Evolutionary conservation across 2,113 vertebrate genomes (phyloP), one percentile per base, ranked within the genome.

Genomic region (Oreotragus oreotragus): DNA sequence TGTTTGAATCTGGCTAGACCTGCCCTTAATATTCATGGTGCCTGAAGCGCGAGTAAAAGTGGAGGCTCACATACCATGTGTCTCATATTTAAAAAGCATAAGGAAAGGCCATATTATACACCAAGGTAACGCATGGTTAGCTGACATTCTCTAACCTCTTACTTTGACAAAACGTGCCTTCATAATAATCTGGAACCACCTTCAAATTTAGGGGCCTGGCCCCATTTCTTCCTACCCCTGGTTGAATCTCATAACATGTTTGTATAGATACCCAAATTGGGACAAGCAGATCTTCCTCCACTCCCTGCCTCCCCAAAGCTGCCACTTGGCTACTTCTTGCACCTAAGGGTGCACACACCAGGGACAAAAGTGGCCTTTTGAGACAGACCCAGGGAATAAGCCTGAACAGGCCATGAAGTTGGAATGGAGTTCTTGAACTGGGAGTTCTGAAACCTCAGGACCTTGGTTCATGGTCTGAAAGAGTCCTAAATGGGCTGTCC

Each of bases 81-180:
- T 90, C 51, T 88, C 84, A 84, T 92, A 95, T 45, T 96, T 90
- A 51, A 64, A 95, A 88, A 62, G 94, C 36, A 70, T 36, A 94
- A 84, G 81, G 94, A 49, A 62, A 86, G 53, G 36, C 60, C 60
- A 55, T 55, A 55, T 90, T 33, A 81, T 36, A 86, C 66, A 84
- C 86, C 43, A 49, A 77, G 66, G 25, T 77, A 89, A 51, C 89
- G 49, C 39, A 62, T 45, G 81, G 25, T 83, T 87, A 58, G 91
- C 36, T 91, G 90, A 79, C 6, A 53, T 87, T 94, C 93, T 77
- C 55, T 95, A 33, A 80, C 28, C 23, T 55, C 45, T n/a, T 92
- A 15, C 43, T 87, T 90, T 94, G 93, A 90, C 28, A 90, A 79
- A 79, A 62, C 77, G 45, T 13, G 16, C 7, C 39, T 81, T 53